Base-by-base conservation (phyloP, 2,113 vertebrate species). In the Gulo gulo region DNA sequence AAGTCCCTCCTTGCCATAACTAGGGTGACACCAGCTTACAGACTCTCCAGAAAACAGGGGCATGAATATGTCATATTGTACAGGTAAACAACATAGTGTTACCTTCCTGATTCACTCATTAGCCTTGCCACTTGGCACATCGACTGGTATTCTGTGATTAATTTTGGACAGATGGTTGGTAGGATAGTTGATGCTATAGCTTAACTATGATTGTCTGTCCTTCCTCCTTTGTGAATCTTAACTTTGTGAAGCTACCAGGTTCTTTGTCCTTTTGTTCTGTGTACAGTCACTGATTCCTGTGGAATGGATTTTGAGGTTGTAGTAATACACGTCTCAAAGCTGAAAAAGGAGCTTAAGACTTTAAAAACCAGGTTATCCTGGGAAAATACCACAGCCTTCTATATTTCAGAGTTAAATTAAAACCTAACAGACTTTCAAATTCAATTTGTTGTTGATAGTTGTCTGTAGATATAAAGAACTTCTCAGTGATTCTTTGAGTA, bases 61-160 rank as follows among this genome's bases (percentile, higher is more conserved):
- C 99, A 99, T 59, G 99, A 99, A 98, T 99, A 99, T 92, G 99
- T 99, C 97, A 99, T 99, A 97, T 97, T 99, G 86, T 99, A 99
- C 99, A 99, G 99, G 99, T 99, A 99, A 98, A 92, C 47, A 67
- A 39, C 34, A 7, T 36, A 16, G 59, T 89, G 59, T 89, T 2
- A 1, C 50, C 84, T 83, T 55, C 42, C 69, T 39, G 20, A 26
- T 15, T n/a, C 18, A 45, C 29, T 82, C 9, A 7, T 34, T 16
- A 24, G 59, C 45, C 71, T 91, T 13, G 3, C 63, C 78, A 7
- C 4, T 59, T 29, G 59, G 10, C 81, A 23, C 12, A 11, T 39
- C 18, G 34, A 69, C 16, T 67, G 50, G 57, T 50, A 13, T 42
- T 45, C 55, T 91, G 1, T 63, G 65, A 69, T 42, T 74, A 47